phyloP scores from a whole-genome alignment of 1,140 invertebrate genomes.

The Panulirus ornatus region DNA sequence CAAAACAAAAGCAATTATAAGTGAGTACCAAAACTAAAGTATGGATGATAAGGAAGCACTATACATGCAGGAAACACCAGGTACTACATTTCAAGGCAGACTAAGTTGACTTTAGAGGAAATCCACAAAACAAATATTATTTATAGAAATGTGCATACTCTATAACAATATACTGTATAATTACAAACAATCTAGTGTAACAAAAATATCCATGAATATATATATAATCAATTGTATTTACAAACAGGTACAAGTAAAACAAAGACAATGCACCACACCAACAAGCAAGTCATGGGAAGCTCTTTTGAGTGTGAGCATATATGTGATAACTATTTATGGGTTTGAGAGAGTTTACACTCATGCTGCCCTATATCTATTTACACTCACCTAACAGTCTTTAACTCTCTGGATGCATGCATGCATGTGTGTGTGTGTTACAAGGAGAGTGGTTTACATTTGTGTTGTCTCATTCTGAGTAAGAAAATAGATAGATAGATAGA shows the following conservation, averaged over 20 bases:
- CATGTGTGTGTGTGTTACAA: no score
- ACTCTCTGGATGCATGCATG: no score
- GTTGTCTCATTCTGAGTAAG: no score
- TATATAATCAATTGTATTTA: neutral
- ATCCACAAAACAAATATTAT: neutral
- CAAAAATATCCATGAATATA: neutral
- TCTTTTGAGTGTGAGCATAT: no score
- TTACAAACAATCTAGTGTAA: neutral
- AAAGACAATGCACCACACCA: neutral
- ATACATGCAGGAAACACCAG: constrained; percentile 12
- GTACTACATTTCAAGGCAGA: neutral
- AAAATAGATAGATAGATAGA: no score
- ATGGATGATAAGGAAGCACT: constrained; percentile 20
- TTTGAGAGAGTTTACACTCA: no score
- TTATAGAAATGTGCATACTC: neutral
- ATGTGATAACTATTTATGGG: no score
- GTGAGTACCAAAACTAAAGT: constrained; percentile 36
- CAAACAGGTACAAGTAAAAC: neutral
- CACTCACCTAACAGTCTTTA: no score
- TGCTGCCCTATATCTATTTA: no score
- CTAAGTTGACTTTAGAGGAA: neutral
- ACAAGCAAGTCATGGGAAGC: no score
- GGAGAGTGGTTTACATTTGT: no score
- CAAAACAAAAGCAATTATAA: constrained; percentile 52
- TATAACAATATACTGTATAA: neutral